phyloP scores from a whole-genome alignment of 92 coral and sea anemone species.

The Epizoanthus rinbou region DNA sequence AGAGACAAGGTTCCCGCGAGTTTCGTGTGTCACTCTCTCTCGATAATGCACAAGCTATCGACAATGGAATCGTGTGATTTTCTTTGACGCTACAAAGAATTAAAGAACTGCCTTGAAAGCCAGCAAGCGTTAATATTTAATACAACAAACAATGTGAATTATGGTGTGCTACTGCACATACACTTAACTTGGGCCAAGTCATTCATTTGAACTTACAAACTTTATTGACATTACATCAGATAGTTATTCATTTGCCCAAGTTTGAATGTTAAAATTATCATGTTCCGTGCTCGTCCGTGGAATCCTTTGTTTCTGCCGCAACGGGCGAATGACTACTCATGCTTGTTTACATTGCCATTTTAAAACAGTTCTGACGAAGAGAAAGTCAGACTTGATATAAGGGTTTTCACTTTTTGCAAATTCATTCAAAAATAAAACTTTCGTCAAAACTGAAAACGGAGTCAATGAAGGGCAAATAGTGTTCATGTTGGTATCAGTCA shows the following conservation, averaged over 20 bases:
- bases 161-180: too few species aligned
- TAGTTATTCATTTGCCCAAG: neutral
- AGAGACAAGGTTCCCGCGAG: neutral
- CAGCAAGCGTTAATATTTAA: slow-evolving; percentile 25
- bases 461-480: too few species aligned
- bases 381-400: neutral
- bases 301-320: neutral
- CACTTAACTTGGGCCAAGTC: too few species aligned
- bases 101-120: slow-evolving; percentile 11
- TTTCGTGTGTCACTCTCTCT: neutral
- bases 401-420: neutral
- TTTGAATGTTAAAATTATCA: neutral
- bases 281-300: too few species aligned
- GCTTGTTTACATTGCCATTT: neutral
- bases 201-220: too few species aligned
- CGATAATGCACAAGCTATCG: too few species aligned
- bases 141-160: neutral
- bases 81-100: neutral
- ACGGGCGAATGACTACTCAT: neutral
- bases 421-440: neutral
- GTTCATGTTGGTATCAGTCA: too few species aligned
- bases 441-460: neutral
- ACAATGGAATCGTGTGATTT: too few species aligned
- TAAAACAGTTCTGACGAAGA: neutral
- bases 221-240: too few species aligned